phyloP scores from a whole-genome alignment of 1,140 invertebrate genomes.

The Sesamia nonagrioides region DNA sequence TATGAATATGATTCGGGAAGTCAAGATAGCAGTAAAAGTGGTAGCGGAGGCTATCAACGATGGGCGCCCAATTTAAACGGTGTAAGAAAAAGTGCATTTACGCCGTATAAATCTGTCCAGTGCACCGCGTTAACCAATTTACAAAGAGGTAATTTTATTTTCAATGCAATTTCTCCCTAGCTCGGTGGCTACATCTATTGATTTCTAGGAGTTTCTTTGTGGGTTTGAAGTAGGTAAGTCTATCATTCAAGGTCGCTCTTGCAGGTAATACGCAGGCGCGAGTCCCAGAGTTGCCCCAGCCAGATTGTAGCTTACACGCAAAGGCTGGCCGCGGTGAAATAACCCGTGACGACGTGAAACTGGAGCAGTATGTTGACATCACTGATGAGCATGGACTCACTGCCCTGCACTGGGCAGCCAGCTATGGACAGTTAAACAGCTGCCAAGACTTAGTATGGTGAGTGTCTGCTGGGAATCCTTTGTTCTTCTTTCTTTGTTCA shows the following conservation, averaged over 20 bases:
- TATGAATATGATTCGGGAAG: constrained; percentile 85
- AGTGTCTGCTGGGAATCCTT: constrained; percentile 62
- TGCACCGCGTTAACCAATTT: constrained; percentile 92
- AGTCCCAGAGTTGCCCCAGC: constrained; percentile 88
- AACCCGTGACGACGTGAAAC: constrained; percentile 89
- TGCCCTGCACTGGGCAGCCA: constrained; percentile 95
- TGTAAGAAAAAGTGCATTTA: constrained; percentile 90
- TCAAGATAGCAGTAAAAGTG: constrained; percentile 85
- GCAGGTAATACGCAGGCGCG: constrained; percentile 90
- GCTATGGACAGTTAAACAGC: constrained; percentile 94
- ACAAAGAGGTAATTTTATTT: constrained; percentile 86
- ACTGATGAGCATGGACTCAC: constrained; percentile 93
- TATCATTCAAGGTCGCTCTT: constrained; percentile 75
- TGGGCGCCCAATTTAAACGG: constrained; percentile 87
- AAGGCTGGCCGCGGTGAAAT: constrained; percentile 95
- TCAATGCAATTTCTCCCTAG: constrained; percentile 25
- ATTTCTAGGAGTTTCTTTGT: constrained; percentile 66
- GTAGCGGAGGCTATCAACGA: constrained; percentile 82
- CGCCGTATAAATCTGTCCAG: constrained; percentile 91
- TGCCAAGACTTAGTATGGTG: constrained; percentile 88
- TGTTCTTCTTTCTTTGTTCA: constrained; percentile 71
- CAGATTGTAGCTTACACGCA: constrained; percentile 94
- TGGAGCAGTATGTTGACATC: constrained; percentile 90
- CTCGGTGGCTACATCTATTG: constrained; percentile 60
- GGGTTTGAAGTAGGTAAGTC: constrained; percentile 61